Conservation (phyloP, 1,140 invertebrate species). For the Drosophila serrata region DNA sequence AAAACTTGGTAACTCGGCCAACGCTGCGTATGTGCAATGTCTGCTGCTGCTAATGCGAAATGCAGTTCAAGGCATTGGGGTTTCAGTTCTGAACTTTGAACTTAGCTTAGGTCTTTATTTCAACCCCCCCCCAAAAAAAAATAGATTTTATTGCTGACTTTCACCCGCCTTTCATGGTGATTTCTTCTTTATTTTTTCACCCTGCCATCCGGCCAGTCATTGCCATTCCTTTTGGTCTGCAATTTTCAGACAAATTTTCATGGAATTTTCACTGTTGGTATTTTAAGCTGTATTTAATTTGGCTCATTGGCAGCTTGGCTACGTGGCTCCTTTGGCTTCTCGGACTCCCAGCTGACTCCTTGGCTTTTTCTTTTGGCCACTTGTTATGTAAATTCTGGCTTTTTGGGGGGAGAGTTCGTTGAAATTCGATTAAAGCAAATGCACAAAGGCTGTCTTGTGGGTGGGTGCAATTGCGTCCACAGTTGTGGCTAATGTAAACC, state of each 20-base stretch:
- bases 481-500: constrained; percentile 20
- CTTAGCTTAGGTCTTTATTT: constrained; percentile 2
- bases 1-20: constrained; percentile 14
- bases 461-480: constrained; percentile 24
- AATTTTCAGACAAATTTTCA: constrained; percentile 26
- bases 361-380: constrained; percentile 13
- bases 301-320: not conserved
- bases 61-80: constrained; percentile 35
- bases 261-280: constrained; percentile 41
- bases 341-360: not conserved
- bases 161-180: constrained; percentile 1
- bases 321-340: not conserved
- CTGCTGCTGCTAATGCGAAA: constrained; percentile 20
- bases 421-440: constrained; percentile 62
- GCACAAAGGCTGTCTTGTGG: constrained; percentile 52
- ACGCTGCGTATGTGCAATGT: constrained; percentile 57
- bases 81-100: constrained; percentile 40
- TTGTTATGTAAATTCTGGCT: constrained; percentile 58
- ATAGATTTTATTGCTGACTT: constrained; percentile 7
- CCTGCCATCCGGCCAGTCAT: constrained; percentile 18
- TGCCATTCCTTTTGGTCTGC: constrained; percentile 42
- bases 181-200: constrained; percentile 24
- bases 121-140: too few species aligned
- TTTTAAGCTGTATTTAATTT: constrained; percentile 73
- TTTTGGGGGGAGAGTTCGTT: constrained; percentile 9